A percentile compares a stretch with the other conserved stretches of the same genome.
These are phyloP conservation scores for Eumerus sabulonum DNA, from an alignment of 2,888 invertebrate genomes.

Conservation along the genomic window DNA sequence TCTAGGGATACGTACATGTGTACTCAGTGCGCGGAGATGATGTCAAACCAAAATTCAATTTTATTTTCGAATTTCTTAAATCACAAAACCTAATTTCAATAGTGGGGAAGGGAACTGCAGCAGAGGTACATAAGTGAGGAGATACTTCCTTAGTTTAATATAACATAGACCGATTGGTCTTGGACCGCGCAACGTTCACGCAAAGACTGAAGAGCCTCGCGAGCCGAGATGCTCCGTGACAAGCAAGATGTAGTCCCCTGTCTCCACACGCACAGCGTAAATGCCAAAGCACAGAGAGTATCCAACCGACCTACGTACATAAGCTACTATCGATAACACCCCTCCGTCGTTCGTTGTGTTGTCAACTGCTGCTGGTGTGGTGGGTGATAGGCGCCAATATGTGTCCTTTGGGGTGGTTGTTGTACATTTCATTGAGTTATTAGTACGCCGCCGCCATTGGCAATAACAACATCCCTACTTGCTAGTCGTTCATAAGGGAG, in stretches of 20 bases:
- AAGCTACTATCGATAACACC: constrained; percentile 35
- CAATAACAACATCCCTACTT: constrained; percentile 54
- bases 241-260: constrained; percentile 50
- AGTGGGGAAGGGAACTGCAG: not conserved
- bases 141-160: constrained; percentile 4
- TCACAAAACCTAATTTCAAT: too few species aligned
- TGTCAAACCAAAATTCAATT: not conserved
- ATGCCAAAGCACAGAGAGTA: constrained; percentile 58
- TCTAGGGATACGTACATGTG: constrained; percentile 43
- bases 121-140: constrained; percentile 4
- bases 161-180: constrained; percentile 31
- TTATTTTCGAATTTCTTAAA: too few species aligned
- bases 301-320: constrained; percentile 29
- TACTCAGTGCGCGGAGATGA: not conserved
- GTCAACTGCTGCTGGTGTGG: not conserved
- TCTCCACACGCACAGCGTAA: constrained; percentile 8
- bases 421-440: constrained; percentile 50
- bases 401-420: constrained; percentile 8
- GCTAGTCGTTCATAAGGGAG: constrained; percentile 43
- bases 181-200: constrained; percentile 61
- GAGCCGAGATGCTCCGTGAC: constrained; percentile 50
- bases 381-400: constrained; percentile 1
- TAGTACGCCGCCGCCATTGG: constrained; percentile 65
- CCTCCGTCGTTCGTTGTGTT: not conserved
- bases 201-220: constrained; percentile 53